phyloP scores from a whole-genome alignment of 2,888 invertebrate species.

The Myopa tessellatipennis region DNA sequence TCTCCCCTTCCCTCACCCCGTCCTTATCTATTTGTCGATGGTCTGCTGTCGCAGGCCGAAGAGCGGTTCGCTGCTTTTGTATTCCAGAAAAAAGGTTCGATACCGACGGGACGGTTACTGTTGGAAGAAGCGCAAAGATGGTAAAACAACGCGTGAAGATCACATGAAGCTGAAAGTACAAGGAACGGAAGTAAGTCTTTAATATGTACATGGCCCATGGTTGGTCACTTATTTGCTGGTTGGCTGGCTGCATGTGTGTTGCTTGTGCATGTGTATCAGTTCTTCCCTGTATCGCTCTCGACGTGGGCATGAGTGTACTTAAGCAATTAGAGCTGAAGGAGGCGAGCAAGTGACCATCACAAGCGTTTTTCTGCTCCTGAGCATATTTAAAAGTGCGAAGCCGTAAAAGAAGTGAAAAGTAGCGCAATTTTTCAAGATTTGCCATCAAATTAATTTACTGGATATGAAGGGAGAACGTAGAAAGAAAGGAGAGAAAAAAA shows the following conservation, averaged over 20 bases:
- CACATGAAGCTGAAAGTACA: slow-evolving; percentile 99
- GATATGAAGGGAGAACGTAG: slow-evolving; percentile 32
- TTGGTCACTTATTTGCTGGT: neutral
- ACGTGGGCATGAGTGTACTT: slow-evolving; percentile 37
- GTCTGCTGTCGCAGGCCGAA: slow-evolving; percentile 79
- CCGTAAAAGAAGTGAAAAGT: slow-evolving; percentile 38
- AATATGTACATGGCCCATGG: neutral
- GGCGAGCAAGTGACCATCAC: neutral
- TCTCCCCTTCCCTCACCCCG: neutral
- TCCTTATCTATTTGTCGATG: neutral
- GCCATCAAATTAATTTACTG: slow-evolving; percentile 52
- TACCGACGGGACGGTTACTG: slow-evolving; percentile 97
- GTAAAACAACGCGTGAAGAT: slow-evolving; percentile 97
- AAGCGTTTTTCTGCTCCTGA: neutral
- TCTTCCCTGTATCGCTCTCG: neutral
- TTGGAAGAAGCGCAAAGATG: slow-evolving; percentile 98
- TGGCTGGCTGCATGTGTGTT: neutral
- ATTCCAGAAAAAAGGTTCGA: slow-evolving; percentile 94
- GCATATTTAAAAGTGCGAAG: slow-evolving; percentile 13
- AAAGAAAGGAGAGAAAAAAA: slow-evolving; percentile 48
- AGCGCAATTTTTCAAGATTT: slow-evolving; percentile 57
- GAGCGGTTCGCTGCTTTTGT: slow-evolving; percentile 96
- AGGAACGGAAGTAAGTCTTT: slow-evolving; percentile 87
- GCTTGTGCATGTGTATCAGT: neutral
- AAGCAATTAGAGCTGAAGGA: slow-evolving; percentile 42